These are phyloP conservation scores for Dexiosoma caninum DNA, from an alignment of 2,888 invertebrate genomes.

Conservation along the genomic window DNA sequence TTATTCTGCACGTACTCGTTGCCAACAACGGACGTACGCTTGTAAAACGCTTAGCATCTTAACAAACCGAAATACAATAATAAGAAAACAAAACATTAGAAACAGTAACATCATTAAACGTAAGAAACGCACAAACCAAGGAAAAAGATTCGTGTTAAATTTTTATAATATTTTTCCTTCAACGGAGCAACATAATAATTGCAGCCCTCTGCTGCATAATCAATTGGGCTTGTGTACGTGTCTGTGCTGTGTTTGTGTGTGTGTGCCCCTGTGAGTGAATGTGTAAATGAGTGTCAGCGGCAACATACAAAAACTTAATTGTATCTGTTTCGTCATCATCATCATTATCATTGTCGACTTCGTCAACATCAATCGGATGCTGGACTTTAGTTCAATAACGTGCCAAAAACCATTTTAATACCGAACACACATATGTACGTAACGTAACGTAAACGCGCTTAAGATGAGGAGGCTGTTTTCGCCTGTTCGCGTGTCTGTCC, in stretches of 20 bases:
- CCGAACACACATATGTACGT: slow-evolving; percentile 5
- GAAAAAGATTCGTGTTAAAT: slow-evolving; percentile 60
- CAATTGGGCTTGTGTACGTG: slow-evolving; percentile 29
- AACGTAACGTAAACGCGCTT: slow-evolving; percentile 56
- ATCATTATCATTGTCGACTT: slow-evolving; percentile 22
- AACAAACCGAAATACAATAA: slow-evolving; percentile 46
- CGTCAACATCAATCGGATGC: slow-evolving; percentile 60
- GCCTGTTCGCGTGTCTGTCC: slow-evolving; percentile 29
- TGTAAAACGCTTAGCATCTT: slow-evolving; percentile 62
- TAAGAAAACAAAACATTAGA: neutral
- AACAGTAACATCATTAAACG: slow-evolving; percentile 42
- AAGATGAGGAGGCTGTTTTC: slow-evolving; percentile 48
- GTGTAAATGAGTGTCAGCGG: slow-evolving; percentile 38
- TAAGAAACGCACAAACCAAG: slow-evolving; percentile 36
- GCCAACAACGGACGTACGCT: slow-evolving; percentile 75
- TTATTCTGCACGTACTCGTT: slow-evolving; percentile 78
- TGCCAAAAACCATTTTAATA: slow-evolving; percentile 57
- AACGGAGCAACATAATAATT: slow-evolving; percentile 55
- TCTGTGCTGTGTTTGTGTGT: slow-evolving; percentile 55
- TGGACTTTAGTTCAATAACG: slow-evolving; percentile 63
- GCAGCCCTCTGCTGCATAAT: slow-evolving; percentile 48
- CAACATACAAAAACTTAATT: slow-evolving; percentile 36
- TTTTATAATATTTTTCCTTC: slow-evolving; percentile 37
- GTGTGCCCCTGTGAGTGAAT: slow-evolving; percentile 54
- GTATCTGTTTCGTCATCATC: slow-evolving; percentile 52